Conservation (phyloP, 92 coral and sea anemone species). For the Umimayanthus chanpuru region DNA sequence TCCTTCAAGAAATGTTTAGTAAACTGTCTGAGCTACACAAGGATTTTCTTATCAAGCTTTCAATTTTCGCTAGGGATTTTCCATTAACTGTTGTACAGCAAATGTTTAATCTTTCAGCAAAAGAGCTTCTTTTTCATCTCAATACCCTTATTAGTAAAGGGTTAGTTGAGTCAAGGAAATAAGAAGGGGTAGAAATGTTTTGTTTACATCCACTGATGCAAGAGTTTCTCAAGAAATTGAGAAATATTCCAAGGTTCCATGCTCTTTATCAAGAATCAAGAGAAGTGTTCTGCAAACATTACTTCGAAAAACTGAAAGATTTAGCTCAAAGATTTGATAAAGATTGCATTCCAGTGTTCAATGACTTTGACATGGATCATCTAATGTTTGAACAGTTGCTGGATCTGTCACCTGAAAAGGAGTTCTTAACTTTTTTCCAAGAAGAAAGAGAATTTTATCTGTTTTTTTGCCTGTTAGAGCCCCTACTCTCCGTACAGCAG, state of each 20-base stretch:
- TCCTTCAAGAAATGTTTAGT: background rate
- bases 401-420: background rate
- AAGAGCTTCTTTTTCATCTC: background rate
- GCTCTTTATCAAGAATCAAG: background rate
- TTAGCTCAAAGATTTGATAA: background rate
- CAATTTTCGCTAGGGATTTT: background rate
- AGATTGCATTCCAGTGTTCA: background rate
- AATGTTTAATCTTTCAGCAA: background rate
- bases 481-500: too few species aligned
- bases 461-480: too few species aligned
- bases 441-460: slow-evolving; percentile 48
- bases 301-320: too few species aligned
- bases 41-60: background rate
- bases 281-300: background rate
- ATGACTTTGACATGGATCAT: background rate
- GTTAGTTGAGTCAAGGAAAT: background rate
- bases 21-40: background rate
- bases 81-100: background rate
- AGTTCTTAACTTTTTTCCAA: slow-evolving; percentile 45
- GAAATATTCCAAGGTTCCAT: background rate
- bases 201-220: background rate
- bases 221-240: background rate
- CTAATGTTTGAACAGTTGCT: background rate
- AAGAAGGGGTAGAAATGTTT: background rate
- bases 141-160: background rate